Evolutionary conservation across 2,888 invertebrate species (phyloP).

Genomic region (Caenorhabditis afra): DNA sequence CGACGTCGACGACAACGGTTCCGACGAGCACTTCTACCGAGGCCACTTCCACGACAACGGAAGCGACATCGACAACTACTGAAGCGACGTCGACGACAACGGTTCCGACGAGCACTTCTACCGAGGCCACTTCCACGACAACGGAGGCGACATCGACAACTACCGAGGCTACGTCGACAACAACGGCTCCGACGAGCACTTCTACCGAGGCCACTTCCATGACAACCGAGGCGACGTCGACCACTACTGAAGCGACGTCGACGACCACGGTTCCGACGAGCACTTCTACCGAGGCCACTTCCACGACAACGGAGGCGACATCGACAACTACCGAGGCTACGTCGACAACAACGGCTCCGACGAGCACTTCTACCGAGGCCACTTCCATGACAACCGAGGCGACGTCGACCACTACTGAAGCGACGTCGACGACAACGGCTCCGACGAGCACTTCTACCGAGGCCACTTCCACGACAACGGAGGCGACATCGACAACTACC

Average conservation of each 20-base stretch:
- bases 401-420: no score
- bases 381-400: no score
- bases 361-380: no score
- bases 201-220: background rate
- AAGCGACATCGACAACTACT: constrained; percentile 1
- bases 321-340: no score
- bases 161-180: background rate
- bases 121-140: background rate
- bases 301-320: no score
- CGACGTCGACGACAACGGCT: no score
- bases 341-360: no score
- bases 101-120: background rate
- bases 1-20: no score
- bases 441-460: no score
- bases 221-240: background rate
- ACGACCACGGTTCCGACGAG: background rate
- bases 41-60: background rate
- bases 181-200: background rate
- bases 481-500: no score
- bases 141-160: background rate
- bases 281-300: background rate
- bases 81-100: background rate
- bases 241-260: background rate
- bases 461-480: no score
- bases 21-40: no score